Conservation (phyloP, 2,888 invertebrate species). For the Lepeophtheirus nordmannii region DNA sequence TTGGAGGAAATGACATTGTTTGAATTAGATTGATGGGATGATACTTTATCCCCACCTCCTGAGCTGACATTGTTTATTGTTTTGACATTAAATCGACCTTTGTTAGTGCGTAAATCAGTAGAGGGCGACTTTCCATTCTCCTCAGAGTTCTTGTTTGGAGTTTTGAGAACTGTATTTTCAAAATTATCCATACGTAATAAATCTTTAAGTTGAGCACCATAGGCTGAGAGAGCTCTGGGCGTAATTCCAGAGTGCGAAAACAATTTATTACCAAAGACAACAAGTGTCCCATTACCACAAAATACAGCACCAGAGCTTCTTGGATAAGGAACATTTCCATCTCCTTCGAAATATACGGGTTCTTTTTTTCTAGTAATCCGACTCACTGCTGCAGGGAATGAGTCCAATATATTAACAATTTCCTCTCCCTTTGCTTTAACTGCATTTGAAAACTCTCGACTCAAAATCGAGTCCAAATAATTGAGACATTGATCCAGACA, state of each 20-base stretch:
- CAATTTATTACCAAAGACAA: neutral
- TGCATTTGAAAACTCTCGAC: neutral
- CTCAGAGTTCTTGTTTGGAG: neutral
- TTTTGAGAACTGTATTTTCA: neutral
- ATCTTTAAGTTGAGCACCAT: neutral
- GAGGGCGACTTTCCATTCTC: neutral
- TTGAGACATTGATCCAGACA: neutral
- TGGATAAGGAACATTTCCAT: constrained; percentile 75
- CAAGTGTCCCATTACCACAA: constrained; percentile 43
- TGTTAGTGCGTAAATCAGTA: neutral
- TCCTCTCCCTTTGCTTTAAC: neutral
- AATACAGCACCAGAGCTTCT: constrained; percentile 84
- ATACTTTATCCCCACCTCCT: neutral
- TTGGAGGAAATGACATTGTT: neutral
- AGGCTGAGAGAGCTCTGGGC: neutral
- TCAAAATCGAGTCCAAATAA: neutral
- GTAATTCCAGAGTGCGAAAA: neutral
- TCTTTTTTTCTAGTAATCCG: neutral
- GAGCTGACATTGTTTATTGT: neutral
- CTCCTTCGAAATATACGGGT: constrained; percentile 29
- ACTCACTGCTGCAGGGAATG: neutral
- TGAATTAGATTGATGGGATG: too few relatives aligned
- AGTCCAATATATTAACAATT: neutral
- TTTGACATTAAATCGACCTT: neutral
- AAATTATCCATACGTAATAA: neutral